These are phyloP conservation scores for Emmelina monodactyla DNA, from an alignment of 2,888 invertebrate species.

Conservation along the genomic window DNA sequence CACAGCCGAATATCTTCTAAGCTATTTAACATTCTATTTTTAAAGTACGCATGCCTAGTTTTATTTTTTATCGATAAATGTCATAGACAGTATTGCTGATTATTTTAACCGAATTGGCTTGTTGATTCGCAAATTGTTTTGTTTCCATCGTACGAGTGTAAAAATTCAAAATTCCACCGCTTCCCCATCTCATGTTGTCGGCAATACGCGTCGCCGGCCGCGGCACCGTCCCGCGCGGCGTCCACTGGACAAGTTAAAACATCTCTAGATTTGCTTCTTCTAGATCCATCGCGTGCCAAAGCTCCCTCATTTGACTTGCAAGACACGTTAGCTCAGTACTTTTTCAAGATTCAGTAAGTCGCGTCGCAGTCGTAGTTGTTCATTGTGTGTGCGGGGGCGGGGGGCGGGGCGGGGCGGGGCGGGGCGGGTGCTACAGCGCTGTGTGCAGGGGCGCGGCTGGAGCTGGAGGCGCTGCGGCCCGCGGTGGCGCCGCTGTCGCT, in stretches of 20 bases:
- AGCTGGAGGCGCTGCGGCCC: slow-evolving; percentile 73
- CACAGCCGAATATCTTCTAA: too few species aligned
- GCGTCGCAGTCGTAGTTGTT: too few species aligned
- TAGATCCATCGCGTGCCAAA: too few species aligned
- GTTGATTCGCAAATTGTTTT: slow-evolving; percentile 5
- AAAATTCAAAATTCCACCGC: slow-evolving; percentile 40
- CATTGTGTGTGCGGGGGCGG: slow-evolving; percentile 2
- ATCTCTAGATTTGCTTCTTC: too few species aligned
- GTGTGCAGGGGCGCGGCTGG: slow-evolving; percentile 64
- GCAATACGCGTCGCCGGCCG: slow-evolving; percentile 52
- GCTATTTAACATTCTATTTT: too few species aligned
- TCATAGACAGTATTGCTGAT: slow-evolving; percentile 38
- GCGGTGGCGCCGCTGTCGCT: slow-evolving; percentile 85
- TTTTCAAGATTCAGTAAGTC: too few species aligned
- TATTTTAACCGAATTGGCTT: slow-evolving; percentile 45
- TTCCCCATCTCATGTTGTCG: slow-evolving; percentile 39
- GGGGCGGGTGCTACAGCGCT: slow-evolving; percentile 27
- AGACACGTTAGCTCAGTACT: too few species aligned
- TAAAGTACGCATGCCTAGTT: neutral
- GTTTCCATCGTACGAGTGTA: slow-evolving; percentile 11
- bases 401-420: slow-evolving; percentile 2
- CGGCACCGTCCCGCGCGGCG: too few species aligned
- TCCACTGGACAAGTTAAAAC: too few species aligned
- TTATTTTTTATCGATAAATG: neutral
- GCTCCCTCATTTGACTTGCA: too few species aligned